phyloP scores from a whole-genome alignment of 2,113 vertebrate genomes.

The Festucalex cinctus region DNA sequence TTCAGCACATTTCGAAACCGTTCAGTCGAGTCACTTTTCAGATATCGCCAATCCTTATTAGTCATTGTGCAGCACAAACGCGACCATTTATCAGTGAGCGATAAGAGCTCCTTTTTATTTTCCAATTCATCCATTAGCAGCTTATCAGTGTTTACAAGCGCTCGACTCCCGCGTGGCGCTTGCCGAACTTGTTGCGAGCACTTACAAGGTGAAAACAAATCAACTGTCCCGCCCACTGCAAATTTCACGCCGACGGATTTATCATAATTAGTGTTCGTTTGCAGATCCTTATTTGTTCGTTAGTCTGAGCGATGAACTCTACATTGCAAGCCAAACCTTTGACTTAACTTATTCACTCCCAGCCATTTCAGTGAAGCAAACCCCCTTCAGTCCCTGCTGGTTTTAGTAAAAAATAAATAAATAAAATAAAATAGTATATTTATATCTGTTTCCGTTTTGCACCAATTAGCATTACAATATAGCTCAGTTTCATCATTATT shows the following conservation, averaged over 20 bases:
- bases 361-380: no score
- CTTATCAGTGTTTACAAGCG: neutral
- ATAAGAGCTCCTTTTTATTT: neutral
- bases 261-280: conserved; percentile 38
- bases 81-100: neutral
- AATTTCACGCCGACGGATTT: conserved; percentile 14
- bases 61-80: neutral
- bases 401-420: no score
- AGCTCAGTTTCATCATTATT: no score
- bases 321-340: conserved; percentile 1
- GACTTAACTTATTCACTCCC: no score
- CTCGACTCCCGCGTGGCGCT: conserved; percentile 12
- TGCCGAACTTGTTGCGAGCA: conserved; percentile 16
- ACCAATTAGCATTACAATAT: no score
- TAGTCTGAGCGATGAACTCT: conserved; percentile 3
- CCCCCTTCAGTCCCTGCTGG: no score
- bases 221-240: conserved; percentile 14
- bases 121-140: neutral
- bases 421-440: no score
- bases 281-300: conserved; percentile 16
- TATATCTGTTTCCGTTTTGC: no score
- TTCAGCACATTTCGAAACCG: no score
- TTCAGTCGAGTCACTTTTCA: neutral
- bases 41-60: neutral
- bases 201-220: conserved; percentile 17